phyloP scores from a whole-genome alignment of 2,113 vertebrate species.

The Oxyruncus cristatus region DNA sequence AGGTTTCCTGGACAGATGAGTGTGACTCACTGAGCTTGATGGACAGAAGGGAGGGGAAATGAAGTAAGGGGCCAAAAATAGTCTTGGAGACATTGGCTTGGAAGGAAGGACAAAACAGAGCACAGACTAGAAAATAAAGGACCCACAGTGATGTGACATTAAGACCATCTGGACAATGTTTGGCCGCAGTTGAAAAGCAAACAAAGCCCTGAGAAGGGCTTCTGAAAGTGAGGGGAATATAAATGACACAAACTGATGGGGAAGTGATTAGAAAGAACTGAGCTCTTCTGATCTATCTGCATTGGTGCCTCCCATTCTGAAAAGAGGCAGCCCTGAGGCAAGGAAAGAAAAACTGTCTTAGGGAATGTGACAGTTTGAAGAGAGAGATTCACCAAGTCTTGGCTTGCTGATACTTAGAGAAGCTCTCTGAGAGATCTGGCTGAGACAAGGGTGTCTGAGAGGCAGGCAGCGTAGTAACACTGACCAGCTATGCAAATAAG shows the following conservation, averaged over 20 bases:
- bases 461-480: background rate
- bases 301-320: background rate
- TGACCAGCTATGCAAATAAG: background rate
- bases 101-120: slow-evolving; percentile 54
- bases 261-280: background rate
- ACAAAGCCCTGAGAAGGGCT: slow-evolving; percentile 37
- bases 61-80: slow-evolving; percentile 63
- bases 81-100: slow-evolving; percentile 48
- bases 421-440: background rate
- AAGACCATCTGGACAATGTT: slow-evolving; percentile 73
- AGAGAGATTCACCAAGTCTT: background rate
- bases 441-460: background rate
- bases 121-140: slow-evolving; percentile 65
- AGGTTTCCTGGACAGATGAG: slow-evolving; percentile 37
- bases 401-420: background rate
- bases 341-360: background rate
- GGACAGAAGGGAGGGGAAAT: slow-evolving; percentile 61
- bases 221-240: slow-evolving; percentile 48
- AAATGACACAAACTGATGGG: slow-evolving; percentile 10
- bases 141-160: slow-evolving; percentile 67
- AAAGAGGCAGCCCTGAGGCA: background rate
- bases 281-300: background rate
- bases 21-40: slow-evolving; percentile 46
- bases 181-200: slow-evolving; percentile 61
- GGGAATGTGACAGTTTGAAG: background rate